Conservation (phyloP, 2,888 invertebrate genomes). For the Drosophila colorata region DNA sequence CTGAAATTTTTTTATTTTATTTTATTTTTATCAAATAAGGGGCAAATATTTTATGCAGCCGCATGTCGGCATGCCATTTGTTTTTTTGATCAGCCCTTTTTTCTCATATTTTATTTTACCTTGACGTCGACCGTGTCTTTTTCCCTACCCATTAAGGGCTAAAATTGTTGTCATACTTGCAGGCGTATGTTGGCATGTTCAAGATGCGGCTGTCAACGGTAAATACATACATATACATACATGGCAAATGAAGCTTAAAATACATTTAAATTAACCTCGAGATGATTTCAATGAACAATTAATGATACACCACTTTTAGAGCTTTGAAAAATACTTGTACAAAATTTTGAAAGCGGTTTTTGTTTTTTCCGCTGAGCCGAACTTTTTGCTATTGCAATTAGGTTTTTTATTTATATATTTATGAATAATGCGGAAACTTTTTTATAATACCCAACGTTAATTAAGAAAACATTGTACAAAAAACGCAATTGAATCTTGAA, state of each 20-base stretch:
- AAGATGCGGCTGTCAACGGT: neutral
- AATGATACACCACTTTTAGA: neutral
- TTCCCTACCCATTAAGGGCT: constrained; percentile 31
- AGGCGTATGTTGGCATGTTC: constrained; percentile 9
- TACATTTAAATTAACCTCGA: constrained; percentile 1
- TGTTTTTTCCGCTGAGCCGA: neutral
- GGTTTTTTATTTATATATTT: too few species aligned
- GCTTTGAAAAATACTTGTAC: neutral
- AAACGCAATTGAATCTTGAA: too few species aligned
- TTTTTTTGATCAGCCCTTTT: constrained; percentile 63
- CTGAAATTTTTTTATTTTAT: too few species aligned
- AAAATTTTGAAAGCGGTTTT: neutral
- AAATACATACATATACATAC: neutral
- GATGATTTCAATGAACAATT: neutral
- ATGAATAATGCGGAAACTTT: too few species aligned
- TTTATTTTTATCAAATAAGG: constrained; percentile 48
- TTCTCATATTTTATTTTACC: constrained; percentile 42
- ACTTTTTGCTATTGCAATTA: too few species aligned
- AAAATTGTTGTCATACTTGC: constrained; percentile 45
- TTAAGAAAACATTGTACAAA: too few species aligned
- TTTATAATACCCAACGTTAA: too few species aligned
- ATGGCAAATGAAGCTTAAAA: neutral
- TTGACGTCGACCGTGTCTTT: constrained; percentile 27
- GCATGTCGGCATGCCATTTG: constrained; percentile 70
- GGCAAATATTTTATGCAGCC: constrained; percentile 46